Evolutionary conservation across 2,888 invertebrate genomes (phyloP), one percentile per base, ranked within the genome.

Genomic region (Troides helena): DNA sequence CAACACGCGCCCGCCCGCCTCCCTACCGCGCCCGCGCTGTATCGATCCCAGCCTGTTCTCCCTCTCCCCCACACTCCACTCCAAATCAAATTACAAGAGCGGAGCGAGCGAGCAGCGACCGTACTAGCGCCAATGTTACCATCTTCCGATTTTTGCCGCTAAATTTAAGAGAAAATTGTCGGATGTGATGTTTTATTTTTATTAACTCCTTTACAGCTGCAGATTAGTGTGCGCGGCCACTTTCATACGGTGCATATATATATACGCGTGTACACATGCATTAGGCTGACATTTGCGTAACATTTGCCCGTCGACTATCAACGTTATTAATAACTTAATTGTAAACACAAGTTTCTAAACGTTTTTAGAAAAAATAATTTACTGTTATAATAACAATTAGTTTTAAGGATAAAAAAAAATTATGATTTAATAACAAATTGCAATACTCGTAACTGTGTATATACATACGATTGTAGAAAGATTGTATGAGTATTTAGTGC

Each of bases 11-110:
- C 84, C 79, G 87, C 85, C 82, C 85, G 83, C 82, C 76, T 74
- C 74, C 18, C 79, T 79, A 78, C 74, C 71, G 72, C 75, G 78
- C 75, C 77, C 72, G 76, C 79, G 75, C 80, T 74, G 73, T 85
- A 84, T 85, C 86, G 84, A 84, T 83, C 88, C 79, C 77, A 74
- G 74, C 68, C 43, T 58, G 57, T 59, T 63, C 50, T 62, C 21
- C 72, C 74, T 76, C 80, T 10, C 76, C 50, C 66, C 80, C 79
- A 78, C 85, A 76, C 88, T 74, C 85, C 86, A 86, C 90, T 88
- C 91, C 90, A 92, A 92, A 92, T 92, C 91, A 90, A 92, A 91
- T 91, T 91, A 91, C 92, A 89, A 87, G 88, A 88, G 83, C 81
- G 76, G 73, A 76, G 78, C 77, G 69, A 73, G 77, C 76, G 74